phyloP scores from a whole-genome alignment of 2,113 vertebrate species.

The Symphodus melops region DNA sequence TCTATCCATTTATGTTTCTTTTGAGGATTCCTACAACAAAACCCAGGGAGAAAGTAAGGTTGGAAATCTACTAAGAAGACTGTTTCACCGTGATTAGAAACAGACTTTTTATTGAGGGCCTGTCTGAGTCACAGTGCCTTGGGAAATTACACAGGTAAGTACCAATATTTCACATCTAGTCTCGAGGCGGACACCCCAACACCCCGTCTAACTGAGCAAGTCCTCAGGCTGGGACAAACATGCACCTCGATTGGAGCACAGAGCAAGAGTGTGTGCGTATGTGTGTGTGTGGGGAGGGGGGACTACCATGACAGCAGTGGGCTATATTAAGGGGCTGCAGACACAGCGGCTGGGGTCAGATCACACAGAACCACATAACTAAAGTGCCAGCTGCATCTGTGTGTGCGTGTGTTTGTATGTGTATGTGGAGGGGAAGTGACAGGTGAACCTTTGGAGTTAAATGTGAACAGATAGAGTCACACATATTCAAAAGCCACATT shows the following conservation, averaged over 20 bases:
- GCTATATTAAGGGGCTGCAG: conserved; percentile 79
- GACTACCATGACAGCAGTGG: conserved; percentile 71
- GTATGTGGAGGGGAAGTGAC: conserved; percentile 45
- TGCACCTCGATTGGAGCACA: conserved; percentile 47
- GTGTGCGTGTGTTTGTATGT: conserved; percentile 27
- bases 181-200: conserved; percentile 60
- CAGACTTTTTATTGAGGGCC: conserved; percentile 21
- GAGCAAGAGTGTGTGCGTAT: too few species aligned
- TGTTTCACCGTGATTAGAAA: conserved; percentile 3
- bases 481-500: conserved; percentile 35
- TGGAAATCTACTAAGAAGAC: neutral
- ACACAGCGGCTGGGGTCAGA: conserved; percentile 75
- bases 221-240: conserved; percentile 46
- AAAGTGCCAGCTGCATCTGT: conserved; percentile 64
- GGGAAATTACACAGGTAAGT: conserved; percentile 79
- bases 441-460: conserved; percentile 66
- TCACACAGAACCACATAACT: conserved; percentile 75
- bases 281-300: conserved; percentile 57
- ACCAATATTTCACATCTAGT: conserved; percentile 80
- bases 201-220: conserved; percentile 28
- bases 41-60: neutral
- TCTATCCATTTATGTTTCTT: conserved; percentile 18
- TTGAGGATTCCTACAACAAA: neutral
- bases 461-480: conserved; percentile 43
- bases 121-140: conserved; percentile 73